Conservation (phyloP, 2,113 vertebrate species). For the Patagioenas fasciata region DNA sequence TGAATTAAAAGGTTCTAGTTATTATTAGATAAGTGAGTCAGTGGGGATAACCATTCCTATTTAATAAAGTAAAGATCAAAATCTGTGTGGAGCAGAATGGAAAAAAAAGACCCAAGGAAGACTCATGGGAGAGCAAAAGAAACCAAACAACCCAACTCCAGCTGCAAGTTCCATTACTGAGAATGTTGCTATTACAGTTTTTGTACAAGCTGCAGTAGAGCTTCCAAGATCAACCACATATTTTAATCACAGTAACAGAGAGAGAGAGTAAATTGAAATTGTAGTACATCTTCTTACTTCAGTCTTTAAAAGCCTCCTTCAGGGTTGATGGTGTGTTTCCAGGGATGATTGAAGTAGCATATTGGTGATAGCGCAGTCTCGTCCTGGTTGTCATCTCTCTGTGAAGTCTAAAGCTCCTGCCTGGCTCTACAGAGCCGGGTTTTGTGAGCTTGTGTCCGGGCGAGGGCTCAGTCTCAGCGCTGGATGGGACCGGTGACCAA, state of each 20-base stretch:
- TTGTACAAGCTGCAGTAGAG: not conserved
- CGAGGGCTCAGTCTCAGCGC: not conserved
- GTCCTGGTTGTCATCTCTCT: not conserved
- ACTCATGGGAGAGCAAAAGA: not conserved
- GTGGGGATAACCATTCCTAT: slow-evolving; percentile 4
- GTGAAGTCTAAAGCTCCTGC: not conserved
- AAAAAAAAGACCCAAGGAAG: not conserved
- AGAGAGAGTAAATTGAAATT: not conserved
- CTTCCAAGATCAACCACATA: not conserved
- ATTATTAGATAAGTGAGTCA: slow-evolving; percentile 34
- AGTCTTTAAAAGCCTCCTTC: slow-evolving; percentile 5
- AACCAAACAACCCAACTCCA: not conserved
- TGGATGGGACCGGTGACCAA: not conserved
- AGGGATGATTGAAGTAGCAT: not conserved
- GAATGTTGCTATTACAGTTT: not conserved
- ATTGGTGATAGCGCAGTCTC: not conserved
- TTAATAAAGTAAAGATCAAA: slow-evolving; percentile 41
- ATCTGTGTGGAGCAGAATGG: not conserved
- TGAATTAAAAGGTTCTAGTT: slow-evolving; percentile 35
- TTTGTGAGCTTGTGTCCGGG: not conserved
- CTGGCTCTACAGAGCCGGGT: not conserved
- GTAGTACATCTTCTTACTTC: not conserved
- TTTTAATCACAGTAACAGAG: slow-evolving; percentile 4
- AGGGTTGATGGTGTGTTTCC: not conserved
- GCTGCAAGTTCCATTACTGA: not conserved